Evolutionary conservation across 2,888 invertebrate species (phyloP).

Genomic region (Polietes domitor): DNA sequence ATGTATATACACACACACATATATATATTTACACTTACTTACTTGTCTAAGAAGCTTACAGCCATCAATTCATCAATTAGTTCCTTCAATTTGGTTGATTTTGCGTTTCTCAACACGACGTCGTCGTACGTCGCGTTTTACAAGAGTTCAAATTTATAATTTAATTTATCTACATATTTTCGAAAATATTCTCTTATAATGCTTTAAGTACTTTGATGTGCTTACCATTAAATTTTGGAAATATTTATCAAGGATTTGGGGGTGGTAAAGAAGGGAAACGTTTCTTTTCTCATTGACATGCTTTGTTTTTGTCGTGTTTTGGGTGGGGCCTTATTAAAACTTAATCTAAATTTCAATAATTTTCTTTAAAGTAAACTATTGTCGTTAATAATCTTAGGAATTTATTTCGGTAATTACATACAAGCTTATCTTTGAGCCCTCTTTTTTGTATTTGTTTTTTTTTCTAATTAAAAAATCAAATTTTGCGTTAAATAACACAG

Average conservation of each 20-base stretch:
- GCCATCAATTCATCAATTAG: slow-evolving; percentile 34
- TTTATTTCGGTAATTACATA: neutral
- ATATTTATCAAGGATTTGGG: neutral
- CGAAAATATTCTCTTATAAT: neutral
- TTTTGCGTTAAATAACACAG: slow-evolving; percentile 30
- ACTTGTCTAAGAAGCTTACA: slow-evolving; percentile 4
- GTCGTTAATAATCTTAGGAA: slow-evolving; percentile 43
- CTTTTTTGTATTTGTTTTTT: neutral
- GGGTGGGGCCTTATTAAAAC: neutral
- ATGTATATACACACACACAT: neutral
- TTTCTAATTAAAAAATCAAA: neutral
- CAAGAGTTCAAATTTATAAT: neutral
- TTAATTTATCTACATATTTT: neutral
- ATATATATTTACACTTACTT: neutral
- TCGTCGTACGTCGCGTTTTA: too few relatives aligned
- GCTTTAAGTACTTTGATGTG: too few relatives aligned
- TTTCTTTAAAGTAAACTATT: slow-evolving; percentile 46
- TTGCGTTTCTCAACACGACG: too few relatives aligned
- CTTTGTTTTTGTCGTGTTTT: neutral
- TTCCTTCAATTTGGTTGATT: neutral
- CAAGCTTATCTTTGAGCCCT: neutral
- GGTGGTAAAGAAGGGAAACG: neutral
- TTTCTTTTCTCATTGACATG: neutral
- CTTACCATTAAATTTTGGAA: neutral
- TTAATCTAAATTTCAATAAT: neutral